Conservation (phyloP, 2,888 invertebrate genomes). For the Microplitis deprimator region DNA sequence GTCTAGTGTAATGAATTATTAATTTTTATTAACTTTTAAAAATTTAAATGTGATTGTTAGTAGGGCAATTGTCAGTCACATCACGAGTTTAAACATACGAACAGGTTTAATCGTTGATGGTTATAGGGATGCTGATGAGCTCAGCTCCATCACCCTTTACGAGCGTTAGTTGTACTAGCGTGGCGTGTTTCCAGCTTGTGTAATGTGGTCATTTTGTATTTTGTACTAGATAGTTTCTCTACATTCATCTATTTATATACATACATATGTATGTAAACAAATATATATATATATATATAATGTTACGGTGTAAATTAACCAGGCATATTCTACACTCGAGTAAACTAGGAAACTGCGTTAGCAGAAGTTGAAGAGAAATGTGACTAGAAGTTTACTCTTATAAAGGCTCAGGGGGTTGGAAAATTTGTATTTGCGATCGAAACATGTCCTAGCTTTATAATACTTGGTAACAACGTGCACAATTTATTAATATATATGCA, state of each 20-base stretch:
- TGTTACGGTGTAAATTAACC: constrained; percentile 61
- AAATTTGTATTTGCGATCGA: constrained; percentile 25
- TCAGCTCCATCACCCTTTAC: constrained; percentile 57
- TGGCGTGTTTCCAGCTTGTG: constrained; percentile 59
- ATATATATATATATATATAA: constrained; percentile 51
- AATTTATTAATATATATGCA: neutral
- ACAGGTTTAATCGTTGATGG: constrained; percentile 54
- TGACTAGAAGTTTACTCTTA: constrained; percentile 14
- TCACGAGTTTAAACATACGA: constrained; percentile 18
- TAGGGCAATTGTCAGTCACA: constrained; percentile 5
- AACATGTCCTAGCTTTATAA: constrained; percentile 6
- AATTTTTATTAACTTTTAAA: constrained; percentile 11
- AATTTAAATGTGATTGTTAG: constrained; percentile 8
- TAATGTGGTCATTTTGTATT: constrained; percentile 60
- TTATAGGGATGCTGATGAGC: constrained; percentile 57
- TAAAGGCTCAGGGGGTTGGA: constrained; percentile 24
- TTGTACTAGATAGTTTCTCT: constrained; percentile 29
- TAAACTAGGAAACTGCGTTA: constrained; percentile 10
- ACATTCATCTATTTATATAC: constrained; percentile 35
- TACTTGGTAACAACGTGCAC: constrained; percentile 9
- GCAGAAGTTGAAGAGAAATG: constrained; percentile 12
- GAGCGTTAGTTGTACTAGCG: constrained; percentile 45
- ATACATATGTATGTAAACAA: constrained; percentile 40
- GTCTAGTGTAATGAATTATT: neutral
- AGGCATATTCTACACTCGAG: constrained; percentile 45